Percentiles rank a stretch among this genome's conserved stretches.
Evolutionary conservation across 2,797 vertebrate species (phyloP).

Genomic region (Buphagus erythrorhynchus): DNA sequence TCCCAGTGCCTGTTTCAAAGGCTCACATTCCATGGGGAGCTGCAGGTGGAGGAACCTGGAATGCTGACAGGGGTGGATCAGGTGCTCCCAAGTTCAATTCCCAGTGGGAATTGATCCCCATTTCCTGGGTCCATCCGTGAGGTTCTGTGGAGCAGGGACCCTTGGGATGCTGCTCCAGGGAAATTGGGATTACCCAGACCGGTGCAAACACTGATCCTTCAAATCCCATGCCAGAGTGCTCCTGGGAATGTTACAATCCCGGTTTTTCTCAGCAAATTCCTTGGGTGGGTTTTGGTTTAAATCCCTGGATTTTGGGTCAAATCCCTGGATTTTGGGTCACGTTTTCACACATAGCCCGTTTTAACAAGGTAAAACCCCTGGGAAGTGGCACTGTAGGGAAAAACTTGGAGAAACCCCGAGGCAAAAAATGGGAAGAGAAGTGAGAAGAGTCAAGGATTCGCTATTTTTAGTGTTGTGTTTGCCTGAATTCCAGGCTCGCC

Average conservation of each 20-base stretch:
- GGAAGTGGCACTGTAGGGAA: neutral
- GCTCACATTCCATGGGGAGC: neutral
- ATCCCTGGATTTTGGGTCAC: neutral
- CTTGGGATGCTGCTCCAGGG: neutral
- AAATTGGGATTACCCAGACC: neutral
- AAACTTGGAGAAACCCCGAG: rapidly evolving
- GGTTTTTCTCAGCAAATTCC: neutral
- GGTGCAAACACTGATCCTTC: neutral
- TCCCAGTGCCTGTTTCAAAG: rapidly evolving
- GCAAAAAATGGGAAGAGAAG: neutral
- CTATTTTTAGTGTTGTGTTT: neutral
- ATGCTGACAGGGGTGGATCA: rapidly evolving
- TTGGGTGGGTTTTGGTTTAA: neutral
- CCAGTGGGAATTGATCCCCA: rapidly evolving
- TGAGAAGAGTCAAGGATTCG: neutral
- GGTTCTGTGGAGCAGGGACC: neutral
- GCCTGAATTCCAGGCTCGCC: neutral
- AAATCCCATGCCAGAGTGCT: neutral
- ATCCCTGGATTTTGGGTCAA: neutral
- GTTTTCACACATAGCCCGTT: rapidly evolving
- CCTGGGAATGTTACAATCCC: neutral
- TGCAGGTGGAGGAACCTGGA: neutral
- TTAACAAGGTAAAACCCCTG: neutral
- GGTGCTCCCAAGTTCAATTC: neutral
- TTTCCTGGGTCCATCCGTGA: neutral